A percentile compares a stretch with the other conserved stretches of the same genome.
These are phyloP conservation scores for Cephus cinctus DNA, from an alignment of 1,140 invertebrate genomes.

Conservation along the genomic window DNA sequence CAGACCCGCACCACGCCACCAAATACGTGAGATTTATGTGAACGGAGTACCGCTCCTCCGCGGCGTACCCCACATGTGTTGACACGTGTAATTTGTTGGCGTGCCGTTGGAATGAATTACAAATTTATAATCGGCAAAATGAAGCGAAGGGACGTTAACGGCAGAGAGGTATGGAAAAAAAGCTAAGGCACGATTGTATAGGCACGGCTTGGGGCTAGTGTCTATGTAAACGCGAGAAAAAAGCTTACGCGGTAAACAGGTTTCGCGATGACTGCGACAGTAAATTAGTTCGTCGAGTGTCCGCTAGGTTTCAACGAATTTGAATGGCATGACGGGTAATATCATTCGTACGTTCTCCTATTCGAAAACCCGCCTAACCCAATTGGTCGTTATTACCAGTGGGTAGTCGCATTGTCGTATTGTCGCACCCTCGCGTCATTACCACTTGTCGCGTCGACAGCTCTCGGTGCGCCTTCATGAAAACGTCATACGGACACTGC, in stretches of 20 bases:
- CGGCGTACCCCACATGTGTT: conserved; percentile 27
- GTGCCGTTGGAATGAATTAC: conserved; percentile 43
- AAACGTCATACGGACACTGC: too few species aligned
- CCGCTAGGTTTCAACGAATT: too few species aligned
- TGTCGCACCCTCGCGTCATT: background rate
- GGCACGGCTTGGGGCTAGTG: too few species aligned
- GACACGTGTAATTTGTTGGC: conserved; percentile 47
- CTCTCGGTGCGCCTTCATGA: conserved; percentile 18
- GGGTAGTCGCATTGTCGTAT: conserved; percentile 33
- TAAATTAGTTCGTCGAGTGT: too few species aligned
- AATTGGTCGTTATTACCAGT: conserved; percentile 39
- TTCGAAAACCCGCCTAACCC: conserved; percentile 30
- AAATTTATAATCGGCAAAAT: conserved; percentile 37
- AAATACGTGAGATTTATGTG: conserved; percentile 53
- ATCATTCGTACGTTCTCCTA: conserved; percentile 3
- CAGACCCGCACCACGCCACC: conserved; percentile 46
- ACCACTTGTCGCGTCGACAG: conserved; percentile 13
- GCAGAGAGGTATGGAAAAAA: too few species aligned
- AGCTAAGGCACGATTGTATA: too few species aligned
- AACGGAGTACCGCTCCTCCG: conserved; percentile 28
- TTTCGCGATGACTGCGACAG: too few species aligned
- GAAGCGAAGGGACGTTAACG: too few species aligned
- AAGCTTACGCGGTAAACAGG: too few species aligned
- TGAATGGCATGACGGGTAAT: background rate
- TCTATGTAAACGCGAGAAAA: too few species aligned